Base-by-base conservation (phyloP, 2,797 vertebrate genomes). In the Lagocephalus sceleratus region DNA sequence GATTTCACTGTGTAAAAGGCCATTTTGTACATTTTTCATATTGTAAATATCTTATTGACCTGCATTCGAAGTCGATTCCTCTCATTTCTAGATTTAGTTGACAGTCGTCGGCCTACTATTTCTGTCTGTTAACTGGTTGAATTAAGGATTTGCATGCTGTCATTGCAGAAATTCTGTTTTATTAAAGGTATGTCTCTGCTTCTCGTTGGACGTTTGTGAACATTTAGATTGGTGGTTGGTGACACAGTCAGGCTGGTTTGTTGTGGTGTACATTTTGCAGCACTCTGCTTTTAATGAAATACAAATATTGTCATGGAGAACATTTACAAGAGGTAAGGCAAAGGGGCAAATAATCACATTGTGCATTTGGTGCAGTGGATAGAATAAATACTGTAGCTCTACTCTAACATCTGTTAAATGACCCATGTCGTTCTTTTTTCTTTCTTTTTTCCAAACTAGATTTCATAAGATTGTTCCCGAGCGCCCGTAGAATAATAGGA, bases 91-190 rank as follows among this genome's bases (percentile, higher is more conserved):
- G 86, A 74, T 86, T 88, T 85, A 83, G 83, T 87, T 88, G 68
- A 75, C 77, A 64, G 60, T 84, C 72, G 82, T 84, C 57, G 79
- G 71, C 77, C 79, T 83, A 67, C 76, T 84, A 57, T 86, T 86
- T 86, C 75, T 87, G 83, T 88, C 84, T 87, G 82, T 87, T 84
- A 60, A 62, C 79, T 85, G 87, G 78, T 87, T 85, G 84, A 85
- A 86, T 82, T 86, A 84, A 88, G 86, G 79, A 85, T 86, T 87
- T 90, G 89, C 89, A 90, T 90, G 89, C 83, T 76, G 73, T 85
- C 85, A 87, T 82, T 88, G 83, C 80, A 63, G 68, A 85, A 84
- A 77, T 82, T 87, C 72, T 76, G 82, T 87, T 88, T 82, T 80
- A 85, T 89, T 84, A 82, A 86, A 72, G 83, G 83, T 86, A 79